phyloP scores from a whole-genome alignment of 2,113 vertebrate species.

The Melanotaenia duboulayi region DNA sequence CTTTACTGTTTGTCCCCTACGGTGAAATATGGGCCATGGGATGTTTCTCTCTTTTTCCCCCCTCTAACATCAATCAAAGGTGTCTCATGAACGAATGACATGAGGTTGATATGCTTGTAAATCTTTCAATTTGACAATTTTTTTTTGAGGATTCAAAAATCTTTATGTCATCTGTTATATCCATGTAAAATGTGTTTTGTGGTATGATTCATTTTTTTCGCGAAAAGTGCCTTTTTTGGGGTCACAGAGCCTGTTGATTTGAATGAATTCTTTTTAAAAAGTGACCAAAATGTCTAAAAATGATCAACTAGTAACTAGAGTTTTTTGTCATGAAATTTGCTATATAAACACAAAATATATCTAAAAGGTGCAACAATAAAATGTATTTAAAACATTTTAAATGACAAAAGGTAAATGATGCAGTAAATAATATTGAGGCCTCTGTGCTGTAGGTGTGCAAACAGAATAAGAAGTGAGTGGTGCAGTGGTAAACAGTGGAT shows the following conservation, averaged over 20 bases:
- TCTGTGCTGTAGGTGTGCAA: not conserved
- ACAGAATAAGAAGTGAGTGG: conserved; percentile 1
- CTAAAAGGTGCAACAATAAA: not conserved
- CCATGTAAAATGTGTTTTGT: too few species aligned
- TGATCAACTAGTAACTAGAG: not conserved
- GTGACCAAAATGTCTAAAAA: not conserved
- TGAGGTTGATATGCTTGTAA: not conserved
- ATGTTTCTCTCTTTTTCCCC: not conserved
- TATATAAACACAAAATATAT: not conserved
- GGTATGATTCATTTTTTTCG: not conserved
- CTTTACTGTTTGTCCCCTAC: conserved; percentile 62
- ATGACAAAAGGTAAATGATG: not conserved
- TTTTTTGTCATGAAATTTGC: not conserved
- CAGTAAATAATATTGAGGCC: not conserved
- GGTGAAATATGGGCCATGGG: conserved; percentile 31
- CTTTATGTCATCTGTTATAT: not conserved
- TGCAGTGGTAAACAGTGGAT: not conserved
- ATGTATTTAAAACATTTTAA: not conserved
- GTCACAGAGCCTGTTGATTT: too few species aligned
- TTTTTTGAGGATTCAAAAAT: too few species aligned
- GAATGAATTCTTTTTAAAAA: too few species aligned
- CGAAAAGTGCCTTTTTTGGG: not conserved
- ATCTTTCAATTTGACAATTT: too few species aligned
- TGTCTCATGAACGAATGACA: conserved; percentile 21
- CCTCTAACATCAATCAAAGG: conserved; percentile 9